Conservation (phyloP, 2,113 vertebrate genomes). For the Paraplagusia blochii region DNA sequence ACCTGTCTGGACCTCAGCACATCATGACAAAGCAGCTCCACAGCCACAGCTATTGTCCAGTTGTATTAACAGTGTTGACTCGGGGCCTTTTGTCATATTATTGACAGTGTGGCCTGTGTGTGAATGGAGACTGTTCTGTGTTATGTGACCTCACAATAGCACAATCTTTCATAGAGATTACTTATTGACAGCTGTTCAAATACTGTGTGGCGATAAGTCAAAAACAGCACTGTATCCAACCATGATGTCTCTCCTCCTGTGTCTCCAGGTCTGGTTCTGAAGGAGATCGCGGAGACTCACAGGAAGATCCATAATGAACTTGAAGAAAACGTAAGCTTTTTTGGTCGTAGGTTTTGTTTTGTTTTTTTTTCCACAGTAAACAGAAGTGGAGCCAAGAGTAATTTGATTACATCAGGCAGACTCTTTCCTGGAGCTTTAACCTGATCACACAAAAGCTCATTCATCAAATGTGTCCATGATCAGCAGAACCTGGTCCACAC, state of each 20-base stretch:
- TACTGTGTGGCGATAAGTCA: conserved; percentile 47
- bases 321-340: conserved; percentile 87
- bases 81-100: conserved; percentile 47
- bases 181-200: conserved; percentile 67
- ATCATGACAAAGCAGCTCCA: conserved; percentile 52
- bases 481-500: too few species aligned
- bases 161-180: conserved; percentile 50
- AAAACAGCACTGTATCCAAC: not conserved
- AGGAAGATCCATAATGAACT: conserved; percentile 87
- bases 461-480: too few species aligned
- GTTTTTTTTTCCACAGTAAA: not conserved
- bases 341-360: not conserved
- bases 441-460: too few species aligned
- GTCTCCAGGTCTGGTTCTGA: conserved; percentile 84
- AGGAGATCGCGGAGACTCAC: conserved; percentile 89
- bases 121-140: conserved; percentile 72
- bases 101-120: conserved; percentile 28
- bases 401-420: too few species aligned
- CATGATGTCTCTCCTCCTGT: conserved; percentile 13
- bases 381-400: too few species aligned
- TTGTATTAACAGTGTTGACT: conserved; percentile 59
- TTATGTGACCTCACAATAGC: conserved; percentile 40
- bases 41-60: conserved; percentile 43
- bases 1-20: conserved; percentile 61
- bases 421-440: too few species aligned